These are phyloP conservation scores for Drosophila nr. medialis DNA, from an alignment of 2,888 invertebrate genomes.

Conservation along the genomic window DNA sequence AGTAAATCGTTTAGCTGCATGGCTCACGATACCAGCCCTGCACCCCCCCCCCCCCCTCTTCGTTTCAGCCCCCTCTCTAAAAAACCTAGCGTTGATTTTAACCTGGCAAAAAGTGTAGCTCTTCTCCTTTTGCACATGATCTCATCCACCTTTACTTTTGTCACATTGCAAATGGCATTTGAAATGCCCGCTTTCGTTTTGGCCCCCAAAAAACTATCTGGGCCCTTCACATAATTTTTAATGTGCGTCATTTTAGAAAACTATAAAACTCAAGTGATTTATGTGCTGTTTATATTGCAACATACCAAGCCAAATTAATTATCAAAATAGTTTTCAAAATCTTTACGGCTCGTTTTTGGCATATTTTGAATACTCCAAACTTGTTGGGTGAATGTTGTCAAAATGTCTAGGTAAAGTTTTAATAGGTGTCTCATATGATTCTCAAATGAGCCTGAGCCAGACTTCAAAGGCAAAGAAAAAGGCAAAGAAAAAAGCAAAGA, in stretches of 20 bases:
- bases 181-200: constrained; percentile 5
- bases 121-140: constrained; percentile 23
- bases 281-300: constrained; percentile 28
- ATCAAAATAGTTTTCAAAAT: constrained; percentile 18
- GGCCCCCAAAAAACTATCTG: not conserved
- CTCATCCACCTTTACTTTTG: constrained; percentile 36
- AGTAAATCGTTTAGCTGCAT: constrained; percentile 62
- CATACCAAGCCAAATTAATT: constrained; percentile 30
- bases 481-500: not conserved
- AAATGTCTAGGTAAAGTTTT: not conserved
- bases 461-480: too few relatives aligned
- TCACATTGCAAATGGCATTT: constrained; percentile 30
- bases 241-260: constrained; percentile 4
- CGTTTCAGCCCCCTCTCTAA: not conserved
- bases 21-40: constrained; percentile 45
- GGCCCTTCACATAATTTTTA: constrained; percentile 35
- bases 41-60: fast-evolving
- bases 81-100: constrained; percentile 18
- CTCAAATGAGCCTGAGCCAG: not conserved
- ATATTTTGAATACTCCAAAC: constrained; percentile 15
- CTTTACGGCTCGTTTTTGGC: not conserved
- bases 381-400: too few relatives aligned
- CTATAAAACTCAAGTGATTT: constrained; percentile 35
- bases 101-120: constrained; percentile 21
- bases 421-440: not conserved